These are phyloP conservation scores for Chaunax sp. DNA, from an alignment of 2,797 vertebrate genomes.

Conservation along the genomic window DNA sequence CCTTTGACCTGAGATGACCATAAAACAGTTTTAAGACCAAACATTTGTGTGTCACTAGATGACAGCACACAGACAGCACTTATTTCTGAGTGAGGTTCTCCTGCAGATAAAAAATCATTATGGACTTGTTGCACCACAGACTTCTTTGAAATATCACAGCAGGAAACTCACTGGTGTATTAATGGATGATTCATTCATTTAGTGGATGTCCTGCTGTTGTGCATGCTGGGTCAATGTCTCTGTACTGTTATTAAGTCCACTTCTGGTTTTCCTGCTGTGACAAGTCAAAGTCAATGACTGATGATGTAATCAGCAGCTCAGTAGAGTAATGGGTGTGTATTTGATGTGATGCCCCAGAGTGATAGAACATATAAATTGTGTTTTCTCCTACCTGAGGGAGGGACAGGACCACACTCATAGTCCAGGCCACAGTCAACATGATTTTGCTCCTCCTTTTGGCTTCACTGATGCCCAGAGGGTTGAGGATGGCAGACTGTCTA, in stretches of 20 bases:
- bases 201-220: too few species aligned
- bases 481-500: constrained; percentile 86
- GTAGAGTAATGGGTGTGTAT: too few species aligned
- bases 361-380: neutral
- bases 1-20: too few species aligned
- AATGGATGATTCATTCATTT: too few species aligned
- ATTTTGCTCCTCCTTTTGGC: constrained; percentile 86
- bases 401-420: constrained; percentile 82
- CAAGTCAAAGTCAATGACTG: too few species aligned
- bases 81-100: neutral
- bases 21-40: too few species aligned
- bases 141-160: too few species aligned
- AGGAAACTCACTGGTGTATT: too few species aligned
- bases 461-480: constrained; percentile 85
- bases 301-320: neutral
- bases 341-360: neutral
- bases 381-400: constrained; percentile 82
- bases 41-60: neutral
- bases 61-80: neutral
- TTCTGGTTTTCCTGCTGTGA: too few species aligned
- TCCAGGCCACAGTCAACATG: constrained; percentile 87
- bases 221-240: too few species aligned
- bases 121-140: too few species aligned
- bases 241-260: too few species aligned
- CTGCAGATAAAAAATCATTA: neutral